These are phyloP conservation scores for Serrognathus titanus DNA, from an alignment of 2,888 invertebrate genomes.

Conservation along the genomic window DNA sequence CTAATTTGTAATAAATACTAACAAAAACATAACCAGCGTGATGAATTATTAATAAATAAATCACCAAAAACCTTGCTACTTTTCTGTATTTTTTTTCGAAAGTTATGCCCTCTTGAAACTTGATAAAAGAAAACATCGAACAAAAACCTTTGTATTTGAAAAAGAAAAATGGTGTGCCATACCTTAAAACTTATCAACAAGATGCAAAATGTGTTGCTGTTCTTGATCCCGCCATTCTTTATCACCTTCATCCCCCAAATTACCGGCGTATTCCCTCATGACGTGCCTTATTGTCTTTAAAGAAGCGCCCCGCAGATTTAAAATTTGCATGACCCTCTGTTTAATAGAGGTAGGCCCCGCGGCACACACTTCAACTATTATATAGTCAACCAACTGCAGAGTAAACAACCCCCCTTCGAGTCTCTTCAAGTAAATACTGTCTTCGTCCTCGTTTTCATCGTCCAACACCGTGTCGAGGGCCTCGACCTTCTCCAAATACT, in stretches of 20 bases:
- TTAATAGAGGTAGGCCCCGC: constrained; percentile 71
- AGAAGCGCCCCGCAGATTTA: constrained; percentile 86
- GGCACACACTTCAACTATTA: constrained; percentile 75
- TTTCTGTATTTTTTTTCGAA: too few species aligned
- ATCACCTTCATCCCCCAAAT: constrained; percentile 87
- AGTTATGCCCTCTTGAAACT: too few species aligned
- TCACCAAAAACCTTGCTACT: too few species aligned
- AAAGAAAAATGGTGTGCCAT: neutral
- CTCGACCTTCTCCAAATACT: constrained; percentile 92
- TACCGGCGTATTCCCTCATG: constrained; percentile 95
- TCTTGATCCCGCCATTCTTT: constrained; percentile 83
- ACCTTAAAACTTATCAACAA: constrained; percentile 87
- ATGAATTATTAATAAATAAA: too few species aligned
- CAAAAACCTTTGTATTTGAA: too few species aligned
- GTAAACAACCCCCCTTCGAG: constrained; percentile 95
- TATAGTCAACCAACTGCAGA: constrained; percentile 90
- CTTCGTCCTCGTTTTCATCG: constrained; percentile 59
- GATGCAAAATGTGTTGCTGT: constrained; percentile 85
- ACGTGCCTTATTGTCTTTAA: constrained; percentile 89
- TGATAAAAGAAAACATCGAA: neutral
- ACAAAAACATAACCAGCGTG: too few species aligned
- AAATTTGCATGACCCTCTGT: constrained; percentile 81
- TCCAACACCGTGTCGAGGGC: constrained; percentile 76
- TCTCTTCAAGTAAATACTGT: constrained; percentile 82
- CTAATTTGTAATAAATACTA: too few species aligned